A percentile compares a stretch with the other conserved stretches of the same genome.
Conservation (phyloP, 2,113 vertebrate genomes). For the Microtus ochrogaster region DNA sequence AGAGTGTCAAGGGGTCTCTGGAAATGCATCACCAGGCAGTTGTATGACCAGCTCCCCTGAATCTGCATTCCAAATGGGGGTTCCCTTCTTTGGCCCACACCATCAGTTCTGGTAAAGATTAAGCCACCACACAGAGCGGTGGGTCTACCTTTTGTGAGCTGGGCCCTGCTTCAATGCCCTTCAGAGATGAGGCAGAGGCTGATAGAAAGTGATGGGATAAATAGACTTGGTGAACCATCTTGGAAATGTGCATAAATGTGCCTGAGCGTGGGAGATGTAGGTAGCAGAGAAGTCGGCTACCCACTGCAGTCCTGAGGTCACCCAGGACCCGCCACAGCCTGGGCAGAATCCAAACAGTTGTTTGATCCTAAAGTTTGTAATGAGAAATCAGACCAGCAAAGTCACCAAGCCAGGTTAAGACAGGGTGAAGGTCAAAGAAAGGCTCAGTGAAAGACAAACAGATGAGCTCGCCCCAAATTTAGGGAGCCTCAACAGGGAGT, state of each 20-base stretch:
- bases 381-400: not conserved
- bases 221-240: not conserved
- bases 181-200: not conserved
- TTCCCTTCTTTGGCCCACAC: not conserved
- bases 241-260: not conserved
- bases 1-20: not conserved
- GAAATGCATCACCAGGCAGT: accelerated
- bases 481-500: too few relatives aligned
- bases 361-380: not conserved
- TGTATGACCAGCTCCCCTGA: not conserved
- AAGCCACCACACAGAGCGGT: not conserved
- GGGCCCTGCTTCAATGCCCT: not conserved
- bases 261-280: not conserved
- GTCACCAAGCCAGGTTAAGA: not conserved
- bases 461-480: not conserved
- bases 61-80: not conserved
- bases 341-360: not conserved
- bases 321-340: not conserved
- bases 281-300: not conserved
- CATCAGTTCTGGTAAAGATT: not conserved
- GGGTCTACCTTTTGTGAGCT: not conserved
- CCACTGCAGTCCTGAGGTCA: not conserved
- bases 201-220: not conserved
- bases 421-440: not conserved
- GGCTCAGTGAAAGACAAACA: not conserved